Evolutionary conservation across 2,113 vertebrate species (phyloP).

Genomic region (Uropsilus gracilis): DNA sequence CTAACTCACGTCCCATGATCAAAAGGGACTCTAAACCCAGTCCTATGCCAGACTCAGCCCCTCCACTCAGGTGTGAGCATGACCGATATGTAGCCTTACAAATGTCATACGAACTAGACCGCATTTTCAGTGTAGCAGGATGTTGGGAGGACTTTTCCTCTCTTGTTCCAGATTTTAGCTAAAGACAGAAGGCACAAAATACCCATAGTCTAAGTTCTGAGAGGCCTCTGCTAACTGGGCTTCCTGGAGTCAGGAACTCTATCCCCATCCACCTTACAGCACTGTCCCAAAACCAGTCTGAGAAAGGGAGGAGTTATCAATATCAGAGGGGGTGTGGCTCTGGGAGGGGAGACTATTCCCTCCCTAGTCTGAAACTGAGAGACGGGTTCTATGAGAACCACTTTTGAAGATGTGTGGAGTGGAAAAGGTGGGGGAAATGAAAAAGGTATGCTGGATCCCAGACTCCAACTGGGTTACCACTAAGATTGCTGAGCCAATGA

Average conservation of each 20-base stretch:
- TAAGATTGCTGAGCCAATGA: neutral
- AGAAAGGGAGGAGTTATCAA: neutral
- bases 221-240: neutral
- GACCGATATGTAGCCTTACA: neutral
- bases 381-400: neutral
- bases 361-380: neutral
- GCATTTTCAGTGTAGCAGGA: neutral
- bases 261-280: neutral
- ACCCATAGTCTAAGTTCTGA: neutral
- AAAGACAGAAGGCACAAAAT: neutral
- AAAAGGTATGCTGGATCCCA: neutral
- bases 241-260: neutral
- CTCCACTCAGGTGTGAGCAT: neutral
- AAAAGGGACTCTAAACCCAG: neutral
- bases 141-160: constrained; percentile 17
- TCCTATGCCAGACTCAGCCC: too few species aligned
- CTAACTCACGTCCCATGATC: neutral
- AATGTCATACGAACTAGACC: neutral
- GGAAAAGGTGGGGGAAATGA: neutral
- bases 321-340: neutral
- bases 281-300: neutral
- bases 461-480: neutral
- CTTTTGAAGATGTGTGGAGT: neutral
- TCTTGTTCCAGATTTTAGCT: neutral
- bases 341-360: neutral